Conservation (phyloP, 2,888 invertebrate species). For the Pristionchus entomophagus region DNA sequence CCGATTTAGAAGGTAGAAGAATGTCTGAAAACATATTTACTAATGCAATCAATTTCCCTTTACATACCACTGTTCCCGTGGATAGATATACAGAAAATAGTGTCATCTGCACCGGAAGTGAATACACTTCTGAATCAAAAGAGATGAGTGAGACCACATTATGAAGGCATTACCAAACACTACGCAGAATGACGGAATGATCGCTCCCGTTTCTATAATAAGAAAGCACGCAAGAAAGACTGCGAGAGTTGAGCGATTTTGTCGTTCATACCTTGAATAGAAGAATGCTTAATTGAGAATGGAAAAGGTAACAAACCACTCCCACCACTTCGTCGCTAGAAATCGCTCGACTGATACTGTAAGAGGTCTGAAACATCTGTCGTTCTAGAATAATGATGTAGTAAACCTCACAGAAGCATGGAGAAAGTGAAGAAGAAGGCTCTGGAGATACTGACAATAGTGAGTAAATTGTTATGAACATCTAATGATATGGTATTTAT, state of each 20-base stretch:
- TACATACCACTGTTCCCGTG: background rate
- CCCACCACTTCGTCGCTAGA: conserved; percentile 22
- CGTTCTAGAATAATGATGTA: background rate
- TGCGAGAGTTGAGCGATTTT: background rate
- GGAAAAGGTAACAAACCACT: background rate
- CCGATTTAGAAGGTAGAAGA: background rate
- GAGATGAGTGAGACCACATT: background rate
- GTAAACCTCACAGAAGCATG: background rate
- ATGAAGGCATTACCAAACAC: background rate
- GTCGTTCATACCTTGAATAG: background rate
- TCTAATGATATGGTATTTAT: background rate
- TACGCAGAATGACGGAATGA: background rate
- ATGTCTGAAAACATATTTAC: background rate
- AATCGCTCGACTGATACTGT: background rate
- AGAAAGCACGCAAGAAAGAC: background rate
- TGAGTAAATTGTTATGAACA: background rate
- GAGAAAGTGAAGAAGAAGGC: background rate
- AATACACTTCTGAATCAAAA: background rate
- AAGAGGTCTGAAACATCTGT: background rate
- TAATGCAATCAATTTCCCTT: background rate
- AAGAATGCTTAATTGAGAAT: background rate
- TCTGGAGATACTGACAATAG: background rate
- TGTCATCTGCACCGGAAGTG: background rate
- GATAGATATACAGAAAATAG: background rate
- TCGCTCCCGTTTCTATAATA: background rate